Percentiles rank a stretch among this genome's conserved stretches.
Evolutionary conservation across 2,797 vertebrate genomes (phyloP).

Genomic region (Oceanodroma leucorhoa): DNA sequence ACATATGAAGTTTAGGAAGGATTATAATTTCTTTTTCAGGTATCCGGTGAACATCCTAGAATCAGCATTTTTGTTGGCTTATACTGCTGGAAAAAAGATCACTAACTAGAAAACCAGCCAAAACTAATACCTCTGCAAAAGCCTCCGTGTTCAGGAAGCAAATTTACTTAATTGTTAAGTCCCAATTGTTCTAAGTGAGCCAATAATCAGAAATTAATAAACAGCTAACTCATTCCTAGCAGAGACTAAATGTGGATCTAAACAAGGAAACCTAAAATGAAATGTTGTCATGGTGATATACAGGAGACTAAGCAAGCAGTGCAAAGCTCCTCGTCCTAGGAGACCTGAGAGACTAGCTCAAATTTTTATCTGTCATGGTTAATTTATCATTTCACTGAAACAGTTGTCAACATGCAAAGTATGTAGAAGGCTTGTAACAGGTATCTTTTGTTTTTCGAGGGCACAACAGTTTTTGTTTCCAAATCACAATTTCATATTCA

Average conservation of each 20-base stretch:
- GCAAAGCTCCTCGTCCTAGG: slow-evolving; percentile 57
- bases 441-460: slow-evolving; percentile 39
- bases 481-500: slow-evolving; percentile 32
- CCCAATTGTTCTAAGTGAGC: not conserved
- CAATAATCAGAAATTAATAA: slow-evolving; percentile 60
- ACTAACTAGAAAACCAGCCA: not conserved
- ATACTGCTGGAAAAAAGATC: not conserved
- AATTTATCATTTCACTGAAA: slow-evolving; percentile 75
- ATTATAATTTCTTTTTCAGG: not conserved
- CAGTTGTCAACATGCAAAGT: slow-evolving; percentile 70
- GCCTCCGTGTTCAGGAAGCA: not conserved
- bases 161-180: not conserved
- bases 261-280: slow-evolving; percentile 54
- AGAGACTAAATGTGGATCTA: slow-evolving; percentile 51
- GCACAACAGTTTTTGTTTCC: slow-evolving; percentile 51
- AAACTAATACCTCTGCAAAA: not conserved
- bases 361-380: slow-evolving; percentile 72
- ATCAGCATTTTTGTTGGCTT: not conserved
- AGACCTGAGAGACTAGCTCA: slow-evolving; percentile 70
- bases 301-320: slow-evolving; percentile 52
- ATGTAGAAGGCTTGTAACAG: slow-evolving; percentile 53
- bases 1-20: not conserved
- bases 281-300: slow-evolving; percentile 75
- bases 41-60: not conserved
- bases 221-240: slow-evolving; percentile 54